Conservation (phyloP, 2,888 invertebrate genomes). For the Syrista parreyssii region DNA sequence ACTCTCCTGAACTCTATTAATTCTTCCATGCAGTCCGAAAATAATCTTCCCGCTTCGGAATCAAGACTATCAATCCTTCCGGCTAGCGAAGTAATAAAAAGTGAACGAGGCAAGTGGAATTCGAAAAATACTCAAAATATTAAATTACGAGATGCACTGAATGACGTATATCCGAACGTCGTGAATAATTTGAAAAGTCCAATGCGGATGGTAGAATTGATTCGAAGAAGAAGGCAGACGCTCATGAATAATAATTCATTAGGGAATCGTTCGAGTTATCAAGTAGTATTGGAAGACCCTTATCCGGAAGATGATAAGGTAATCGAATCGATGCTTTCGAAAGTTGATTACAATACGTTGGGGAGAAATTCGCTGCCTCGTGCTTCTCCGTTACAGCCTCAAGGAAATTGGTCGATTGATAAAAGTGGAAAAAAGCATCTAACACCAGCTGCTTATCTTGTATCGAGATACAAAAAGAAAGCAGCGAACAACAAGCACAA, state of each 20-base stretch:
- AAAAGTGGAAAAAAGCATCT: not conserved
- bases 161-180: constrained; percentile 30
- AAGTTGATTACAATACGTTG: constrained; percentile 22
- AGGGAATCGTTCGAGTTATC: not conserved
- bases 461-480: constrained; percentile 1
- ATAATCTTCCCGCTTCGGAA: too few species aligned
- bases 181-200: constrained; percentile 18
- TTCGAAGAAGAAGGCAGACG: constrained; percentile 23
- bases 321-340: constrained; percentile 30
- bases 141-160: constrained; percentile 17
- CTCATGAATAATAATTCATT: not conserved
- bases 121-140: not conserved
- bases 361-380: constrained; percentile 1
- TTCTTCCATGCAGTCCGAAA: too few species aligned
- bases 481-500: not conserved
- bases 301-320: constrained; percentile 28
- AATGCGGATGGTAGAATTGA: constrained; percentile 13
- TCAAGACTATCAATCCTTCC: too few species aligned
- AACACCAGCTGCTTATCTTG: not conserved
- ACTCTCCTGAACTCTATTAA: too few species aligned
- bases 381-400: too few species aligned
- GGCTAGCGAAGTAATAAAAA: not conserved
- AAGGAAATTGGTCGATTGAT: not conserved
- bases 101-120: constrained; percentile 8
- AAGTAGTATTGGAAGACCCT: constrained; percentile 14